phyloP scores from a whole-genome alignment of 2,797 vertebrate species.

The Heterohyrax brucei region DNA sequence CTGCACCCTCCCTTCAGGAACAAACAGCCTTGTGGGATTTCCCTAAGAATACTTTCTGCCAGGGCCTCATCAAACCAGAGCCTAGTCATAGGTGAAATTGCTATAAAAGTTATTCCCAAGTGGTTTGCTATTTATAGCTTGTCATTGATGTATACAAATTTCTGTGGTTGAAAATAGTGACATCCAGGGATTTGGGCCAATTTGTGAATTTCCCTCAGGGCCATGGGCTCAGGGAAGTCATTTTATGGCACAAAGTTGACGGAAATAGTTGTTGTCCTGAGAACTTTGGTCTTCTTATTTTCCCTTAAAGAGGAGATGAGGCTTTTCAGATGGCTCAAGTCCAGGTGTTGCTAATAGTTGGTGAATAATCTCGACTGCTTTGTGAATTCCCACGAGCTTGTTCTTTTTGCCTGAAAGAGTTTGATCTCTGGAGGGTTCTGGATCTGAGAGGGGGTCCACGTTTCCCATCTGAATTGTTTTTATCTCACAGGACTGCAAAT shows the following conservation, averaged over 20 bases:
- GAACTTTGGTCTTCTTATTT: constrained; percentile 43
- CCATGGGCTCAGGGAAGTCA: constrained; percentile 61
- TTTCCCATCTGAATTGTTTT: constrained; percentile 44
- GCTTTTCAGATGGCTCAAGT: background rate
- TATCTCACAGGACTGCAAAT: constrained; percentile 5
- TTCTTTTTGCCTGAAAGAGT: background rate
- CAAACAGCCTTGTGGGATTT: background rate
- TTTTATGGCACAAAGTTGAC: constrained; percentile 68
- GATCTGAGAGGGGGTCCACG: background rate
- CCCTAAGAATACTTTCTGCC: background rate
- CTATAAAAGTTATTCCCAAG: constrained; percentile 42
- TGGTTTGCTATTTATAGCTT: constrained; percentile 71
- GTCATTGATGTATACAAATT: constrained; percentile 66
- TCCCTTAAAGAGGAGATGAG: constrained; percentile 41
- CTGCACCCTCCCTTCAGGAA: background rate
- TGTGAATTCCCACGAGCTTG: background rate
- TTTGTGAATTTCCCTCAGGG: constrained; percentile 75
- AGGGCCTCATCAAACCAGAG: background rate
- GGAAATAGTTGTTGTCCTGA: constrained; percentile 66
- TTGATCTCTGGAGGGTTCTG: background rate
- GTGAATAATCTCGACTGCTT: background rate
- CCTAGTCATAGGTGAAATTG: constrained; percentile 6
- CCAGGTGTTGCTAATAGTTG: background rate
- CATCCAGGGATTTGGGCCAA: constrained; percentile 62
- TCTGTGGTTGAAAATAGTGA: constrained; percentile 79